Percentiles rank a stretch among this genome's conserved stretches.
These are phyloP conservation scores for Zapornia atra DNA, from an alignment of 2,113 vertebrate species.

Conservation along the genomic window DNA sequence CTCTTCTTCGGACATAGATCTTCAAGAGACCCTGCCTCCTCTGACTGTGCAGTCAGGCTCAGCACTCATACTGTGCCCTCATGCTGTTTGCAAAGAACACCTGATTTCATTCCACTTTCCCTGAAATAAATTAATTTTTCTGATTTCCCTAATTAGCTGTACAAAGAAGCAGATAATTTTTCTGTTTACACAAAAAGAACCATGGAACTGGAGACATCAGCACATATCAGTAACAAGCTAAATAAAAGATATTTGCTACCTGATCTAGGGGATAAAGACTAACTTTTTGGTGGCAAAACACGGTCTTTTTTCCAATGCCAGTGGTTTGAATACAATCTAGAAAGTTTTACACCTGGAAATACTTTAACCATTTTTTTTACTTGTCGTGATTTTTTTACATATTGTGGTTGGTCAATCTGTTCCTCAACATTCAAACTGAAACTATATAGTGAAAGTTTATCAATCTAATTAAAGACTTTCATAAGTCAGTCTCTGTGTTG, in stretches of 20 bases:
- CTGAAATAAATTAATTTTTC: neutral
- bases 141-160: neutral
- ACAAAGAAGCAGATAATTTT: neutral
- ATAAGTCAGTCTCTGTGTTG: neutral
- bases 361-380: neutral
- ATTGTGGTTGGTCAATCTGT: neutral
- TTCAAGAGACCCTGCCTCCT: neutral
- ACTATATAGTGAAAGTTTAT: neutral
- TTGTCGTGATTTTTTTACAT: neutral
- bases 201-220: neutral
- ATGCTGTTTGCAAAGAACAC: neutral
- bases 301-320: neutral
- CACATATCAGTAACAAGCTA: neutral
- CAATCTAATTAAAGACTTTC: conserved; percentile 25
- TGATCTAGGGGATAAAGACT: conserved; percentile 44
- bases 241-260: neutral
- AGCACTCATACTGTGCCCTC: neutral
- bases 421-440: neutral
- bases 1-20: neutral
- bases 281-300: conserved; percentile 14
- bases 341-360: conserved; percentile 17
- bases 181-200: neutral
- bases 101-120: neutral
- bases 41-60: neutral
- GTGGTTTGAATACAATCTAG: neutral